phyloP scores from a whole-genome alignment of 2,888 invertebrate genomes.

The Andrena chrysosceles region DNA sequence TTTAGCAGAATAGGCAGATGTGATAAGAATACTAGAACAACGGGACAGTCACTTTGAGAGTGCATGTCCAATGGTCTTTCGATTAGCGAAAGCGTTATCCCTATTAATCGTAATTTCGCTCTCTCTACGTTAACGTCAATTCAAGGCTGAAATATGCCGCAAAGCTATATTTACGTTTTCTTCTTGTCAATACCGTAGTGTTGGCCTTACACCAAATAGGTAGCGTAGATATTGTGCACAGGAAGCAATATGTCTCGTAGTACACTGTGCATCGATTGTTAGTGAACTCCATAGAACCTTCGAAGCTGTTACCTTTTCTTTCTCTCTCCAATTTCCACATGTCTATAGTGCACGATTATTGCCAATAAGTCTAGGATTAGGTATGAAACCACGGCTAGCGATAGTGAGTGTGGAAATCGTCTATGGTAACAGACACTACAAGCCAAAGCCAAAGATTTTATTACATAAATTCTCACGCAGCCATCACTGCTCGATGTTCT shows the following conservation, averaged over 20 bases:
- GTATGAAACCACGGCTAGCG: neutral
- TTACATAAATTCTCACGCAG: too few relatives aligned
- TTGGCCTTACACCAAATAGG: constrained; percentile 29
- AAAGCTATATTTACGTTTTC: constrained; percentile 38
- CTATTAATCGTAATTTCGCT: constrained; percentile 5
- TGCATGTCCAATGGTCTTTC: too few relatives aligned
- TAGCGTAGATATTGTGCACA: constrained; percentile 59
- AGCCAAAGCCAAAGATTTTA: too few relatives aligned
- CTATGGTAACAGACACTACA: neutral
- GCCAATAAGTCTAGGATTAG: constrained; percentile 6
- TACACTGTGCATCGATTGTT: constrained; percentile 26
- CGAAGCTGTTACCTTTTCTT: constrained; percentile 7
- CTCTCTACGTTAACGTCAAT: neutral
- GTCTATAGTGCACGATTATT: constrained; percentile 47
- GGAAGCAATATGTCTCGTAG: constrained; percentile 41
- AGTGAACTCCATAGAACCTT: constrained; percentile 26
- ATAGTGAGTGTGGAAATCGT: neutral
- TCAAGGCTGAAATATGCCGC: neutral
- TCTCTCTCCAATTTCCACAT: constrained; percentile 19
- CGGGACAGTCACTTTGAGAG: too few relatives aligned
- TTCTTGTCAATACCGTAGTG: constrained; percentile 50
- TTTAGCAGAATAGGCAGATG: too few relatives aligned
- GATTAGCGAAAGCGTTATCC: too few relatives aligned
- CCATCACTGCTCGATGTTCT: too few relatives aligned
- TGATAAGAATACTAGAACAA: too few relatives aligned